phyloP scores from a whole-genome alignment of 2,113 vertebrate genomes.

The Neopipo cinnamomea region DNA sequence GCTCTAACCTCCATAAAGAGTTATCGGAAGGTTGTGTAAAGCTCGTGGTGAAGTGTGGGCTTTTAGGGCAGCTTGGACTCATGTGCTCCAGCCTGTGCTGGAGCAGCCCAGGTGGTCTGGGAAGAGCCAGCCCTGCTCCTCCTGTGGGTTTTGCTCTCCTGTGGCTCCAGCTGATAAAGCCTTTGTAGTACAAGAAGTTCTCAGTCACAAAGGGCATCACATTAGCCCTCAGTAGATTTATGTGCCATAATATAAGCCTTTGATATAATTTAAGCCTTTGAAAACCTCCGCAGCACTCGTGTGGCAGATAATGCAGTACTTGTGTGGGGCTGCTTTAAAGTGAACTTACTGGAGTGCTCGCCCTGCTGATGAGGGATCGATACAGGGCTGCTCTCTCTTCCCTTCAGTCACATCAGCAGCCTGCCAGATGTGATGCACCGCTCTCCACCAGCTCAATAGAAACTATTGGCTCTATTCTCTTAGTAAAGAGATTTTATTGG shows the following conservation, averaged over 20 bases:
- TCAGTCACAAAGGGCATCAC: background rate
- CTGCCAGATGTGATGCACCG: background rate
- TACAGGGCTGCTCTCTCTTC: background rate
- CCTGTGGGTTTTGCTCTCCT: background rate
- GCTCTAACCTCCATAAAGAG: background rate
- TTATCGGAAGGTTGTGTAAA: background rate
- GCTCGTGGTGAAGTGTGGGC: fast-evolving
- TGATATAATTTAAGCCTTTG: background rate
- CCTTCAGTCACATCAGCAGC: background rate
- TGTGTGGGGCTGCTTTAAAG: background rate
- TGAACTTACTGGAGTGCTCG: background rate
- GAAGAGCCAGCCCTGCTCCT: background rate
- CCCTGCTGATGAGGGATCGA: slow-evolving; percentile 1
- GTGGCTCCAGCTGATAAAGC: background rate
- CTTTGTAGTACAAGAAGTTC: background rate
- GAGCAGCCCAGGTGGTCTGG: background rate
- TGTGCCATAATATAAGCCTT: background rate
- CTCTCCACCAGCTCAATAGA: background rate
- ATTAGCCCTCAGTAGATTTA: background rate
- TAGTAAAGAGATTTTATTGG: background rate
- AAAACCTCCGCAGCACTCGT: background rate
- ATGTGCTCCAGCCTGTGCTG: background rate
- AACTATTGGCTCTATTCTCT: background rate
- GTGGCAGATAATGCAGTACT: background rate
- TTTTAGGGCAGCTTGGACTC: background rate